Evolutionary conservation across 2,113 vertebrate genomes (phyloP).

Genomic region (Corvus hawaiiensis): DNA sequence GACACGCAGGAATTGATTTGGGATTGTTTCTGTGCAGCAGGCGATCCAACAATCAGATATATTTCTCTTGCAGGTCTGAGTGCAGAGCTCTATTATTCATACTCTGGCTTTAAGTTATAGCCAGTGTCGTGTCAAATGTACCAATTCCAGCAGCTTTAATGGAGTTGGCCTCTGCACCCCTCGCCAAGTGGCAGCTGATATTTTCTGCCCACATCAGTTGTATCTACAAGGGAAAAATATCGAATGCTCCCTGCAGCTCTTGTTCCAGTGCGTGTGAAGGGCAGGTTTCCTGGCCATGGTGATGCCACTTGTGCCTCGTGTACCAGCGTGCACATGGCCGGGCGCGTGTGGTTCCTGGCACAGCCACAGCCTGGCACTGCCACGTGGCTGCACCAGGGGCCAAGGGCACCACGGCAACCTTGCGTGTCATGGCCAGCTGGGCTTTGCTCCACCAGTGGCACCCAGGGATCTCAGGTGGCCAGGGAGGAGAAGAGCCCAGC

Average conservation of each 20-base stretch:
- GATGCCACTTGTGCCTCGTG: rapidly evolving
- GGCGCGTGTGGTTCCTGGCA: background rate
- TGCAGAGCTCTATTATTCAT: constrained; percentile 53
- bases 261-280: rapidly evolving
- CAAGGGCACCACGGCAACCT: rapidly evolving
- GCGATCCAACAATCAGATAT: background rate
- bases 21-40: constrained; percentile 10
- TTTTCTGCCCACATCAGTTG: constrained; percentile 43
- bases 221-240: constrained; percentile 2
- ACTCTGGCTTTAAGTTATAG: constrained; percentile 51
- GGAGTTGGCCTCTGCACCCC: constrained; percentile 63
- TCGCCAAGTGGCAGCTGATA: constrained; percentile 37
- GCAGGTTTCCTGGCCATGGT: background rate
- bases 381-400: rapidly evolving
- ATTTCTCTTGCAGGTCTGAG: constrained; percentile 43
- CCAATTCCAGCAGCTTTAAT: constrained; percentile 68
- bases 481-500: background rate
- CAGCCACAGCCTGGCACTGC: background rate
- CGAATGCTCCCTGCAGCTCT: background rate
- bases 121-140: constrained; percentile 57
- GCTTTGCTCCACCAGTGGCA: background rate
- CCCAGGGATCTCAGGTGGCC: background rate
- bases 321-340: rapidly evolving
- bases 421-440: rapidly evolving
- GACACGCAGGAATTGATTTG: constrained; percentile 24